These are phyloP conservation scores for Mnemiopsis leidyi DNA, from an alignment of 37 sponge, comb jelly and placozoan species.

Conservation along the genomic window DNA sequence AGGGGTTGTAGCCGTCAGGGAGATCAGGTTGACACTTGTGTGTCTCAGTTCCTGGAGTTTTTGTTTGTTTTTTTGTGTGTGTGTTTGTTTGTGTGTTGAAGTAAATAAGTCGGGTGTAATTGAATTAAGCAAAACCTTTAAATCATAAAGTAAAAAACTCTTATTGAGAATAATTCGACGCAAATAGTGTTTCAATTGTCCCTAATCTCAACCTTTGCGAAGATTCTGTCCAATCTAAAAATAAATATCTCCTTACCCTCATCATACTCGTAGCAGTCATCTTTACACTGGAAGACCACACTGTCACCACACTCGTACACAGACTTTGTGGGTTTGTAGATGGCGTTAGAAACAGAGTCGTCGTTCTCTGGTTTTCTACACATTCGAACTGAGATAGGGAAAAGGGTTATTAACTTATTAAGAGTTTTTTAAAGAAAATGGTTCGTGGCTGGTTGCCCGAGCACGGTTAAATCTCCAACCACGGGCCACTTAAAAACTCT, in stretches of 20 bases:
- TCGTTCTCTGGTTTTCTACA: neutral
- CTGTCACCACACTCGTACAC: neutral
- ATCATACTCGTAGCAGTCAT: conserved; percentile 16
- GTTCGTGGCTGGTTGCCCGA: too few relatives aligned
- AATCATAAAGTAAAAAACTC: too few relatives aligned
- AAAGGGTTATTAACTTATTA: too few relatives aligned
- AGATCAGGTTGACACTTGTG: neutral
- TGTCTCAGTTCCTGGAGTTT: neutral
- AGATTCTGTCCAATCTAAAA: neutral
- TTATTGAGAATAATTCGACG: neutral
- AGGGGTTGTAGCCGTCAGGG: neutral
- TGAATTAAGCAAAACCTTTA: too few relatives aligned
- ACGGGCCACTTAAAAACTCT: too few relatives aligned
- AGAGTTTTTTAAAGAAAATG: too few relatives aligned
- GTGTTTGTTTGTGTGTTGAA: too few relatives aligned
- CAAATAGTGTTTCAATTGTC: neutral
- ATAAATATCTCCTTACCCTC: neutral
- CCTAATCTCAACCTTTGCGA: neutral
- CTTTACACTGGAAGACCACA: neutral
- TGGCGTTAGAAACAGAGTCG: neutral
- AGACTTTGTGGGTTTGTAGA: neutral
- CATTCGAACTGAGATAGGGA: neutral
- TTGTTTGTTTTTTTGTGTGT: neutral
- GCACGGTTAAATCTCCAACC: too few relatives aligned
- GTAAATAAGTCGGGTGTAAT: too few relatives aligned